Percentiles rank a stretch among this genome's conserved stretches.
Conservation (phyloP, 1,140 invertebrate species). For the Seison nebaliae region DNA sequence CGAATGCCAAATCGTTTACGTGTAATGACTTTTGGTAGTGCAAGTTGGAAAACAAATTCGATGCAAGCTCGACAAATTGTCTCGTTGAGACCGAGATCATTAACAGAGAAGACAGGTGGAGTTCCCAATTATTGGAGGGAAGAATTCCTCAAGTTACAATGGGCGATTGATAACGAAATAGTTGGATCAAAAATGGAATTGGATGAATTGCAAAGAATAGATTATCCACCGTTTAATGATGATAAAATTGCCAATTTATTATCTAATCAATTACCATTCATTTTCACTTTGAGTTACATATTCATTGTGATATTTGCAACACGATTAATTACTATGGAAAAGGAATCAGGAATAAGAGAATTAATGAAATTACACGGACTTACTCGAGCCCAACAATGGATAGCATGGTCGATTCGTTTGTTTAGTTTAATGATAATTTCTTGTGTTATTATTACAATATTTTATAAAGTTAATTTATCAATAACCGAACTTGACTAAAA, state of each 20-base stretch:
- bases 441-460: conserved; percentile 30
- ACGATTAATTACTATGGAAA: conserved; percentile 22
- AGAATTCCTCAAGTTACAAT: conserved; percentile 41
- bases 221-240: conserved; percentile 21
- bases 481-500: conserved; percentile 10
- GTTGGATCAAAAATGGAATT: conserved; percentile 11
- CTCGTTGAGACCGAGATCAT: no score
- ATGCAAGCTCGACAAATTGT: no score
- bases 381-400: conserved; percentile 50
- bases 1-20: no score
- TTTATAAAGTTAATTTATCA: conserved; percentile 19
- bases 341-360: conserved; percentile 28
- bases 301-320: conserved; percentile 19
- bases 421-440: conserved; percentile 41
- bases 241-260: conserved; percentile 21
- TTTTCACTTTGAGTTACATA: conserved; percentile 40
- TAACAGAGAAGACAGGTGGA: no score
- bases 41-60: no score
- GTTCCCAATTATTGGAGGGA: conserved; percentile 37
- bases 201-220: conserved; percentile 32
- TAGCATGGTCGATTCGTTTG: conserved; percentile 50
- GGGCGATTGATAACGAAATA: conserved; percentile 35
- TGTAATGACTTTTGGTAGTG: no score
- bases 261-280: conserved; percentile 33
- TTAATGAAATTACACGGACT: conserved; percentile 66